Percentiles rank a stretch among this genome's conserved stretches.
Evolutionary conservation across 1,140 invertebrate genomes (phyloP).

Genomic region (Penaeus indicus): DNA sequence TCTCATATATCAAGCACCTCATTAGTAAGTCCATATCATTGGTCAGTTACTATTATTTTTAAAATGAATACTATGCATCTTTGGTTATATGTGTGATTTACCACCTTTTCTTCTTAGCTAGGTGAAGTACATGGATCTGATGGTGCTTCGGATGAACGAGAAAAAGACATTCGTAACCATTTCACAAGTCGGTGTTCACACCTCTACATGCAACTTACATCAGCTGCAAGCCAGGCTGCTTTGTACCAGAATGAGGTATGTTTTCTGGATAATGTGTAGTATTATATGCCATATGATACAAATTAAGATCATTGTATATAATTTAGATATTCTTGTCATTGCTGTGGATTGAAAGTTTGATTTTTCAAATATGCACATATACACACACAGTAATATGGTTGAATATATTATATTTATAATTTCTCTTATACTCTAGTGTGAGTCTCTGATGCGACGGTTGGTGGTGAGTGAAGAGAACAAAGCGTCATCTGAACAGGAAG

Average conservation of each 20-base stretch:
- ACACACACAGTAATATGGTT: background rate
- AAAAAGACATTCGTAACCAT: constrained; percentile 56
- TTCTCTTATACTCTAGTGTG: constrained; percentile 37
- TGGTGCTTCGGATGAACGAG: constrained; percentile 47
- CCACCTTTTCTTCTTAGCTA: constrained; percentile 28
- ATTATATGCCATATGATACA: background rate
- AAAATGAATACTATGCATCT: background rate
- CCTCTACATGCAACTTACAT: constrained; percentile 56
- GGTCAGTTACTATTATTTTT: background rate
- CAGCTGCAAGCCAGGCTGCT: constrained; percentile 48
- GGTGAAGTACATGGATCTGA: constrained; percentile 52
- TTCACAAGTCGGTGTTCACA: constrained; percentile 58
- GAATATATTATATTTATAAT: background rate
- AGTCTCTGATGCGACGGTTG: constrained; percentile 50
- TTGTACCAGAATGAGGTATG: constrained; percentile 59
- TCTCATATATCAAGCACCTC: constrained; percentile 35
- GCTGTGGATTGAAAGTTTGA: background rate
- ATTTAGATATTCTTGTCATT: background rate
- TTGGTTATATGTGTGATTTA: background rate
- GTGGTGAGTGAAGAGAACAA: constrained; percentile 51
- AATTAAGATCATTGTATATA: background rate
- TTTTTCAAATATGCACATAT: background rate
- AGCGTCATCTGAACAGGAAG: constrained; percentile 45
- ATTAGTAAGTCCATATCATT: constrained; percentile 14
- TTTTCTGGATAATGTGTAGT: background rate